These are phyloP conservation scores for Acanthurus lineatus DNA, from an alignment of 2,797 vertebrate genomes.

Conservation along the genomic window DNA sequence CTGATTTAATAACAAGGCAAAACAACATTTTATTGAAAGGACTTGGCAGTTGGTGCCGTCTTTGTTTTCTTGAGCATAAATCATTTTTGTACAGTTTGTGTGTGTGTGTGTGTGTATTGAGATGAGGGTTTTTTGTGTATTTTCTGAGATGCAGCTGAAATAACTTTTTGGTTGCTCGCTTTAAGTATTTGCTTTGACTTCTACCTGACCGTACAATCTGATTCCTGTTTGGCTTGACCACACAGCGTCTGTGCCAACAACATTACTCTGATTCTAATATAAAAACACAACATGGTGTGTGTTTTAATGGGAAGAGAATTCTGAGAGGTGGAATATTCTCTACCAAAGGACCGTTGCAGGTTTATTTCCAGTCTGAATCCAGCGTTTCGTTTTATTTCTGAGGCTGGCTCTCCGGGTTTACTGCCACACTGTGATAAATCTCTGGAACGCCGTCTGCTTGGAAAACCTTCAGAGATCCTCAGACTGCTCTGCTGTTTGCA, in stretches of 20 bases:
- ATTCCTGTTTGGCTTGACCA: conserved; percentile 63
- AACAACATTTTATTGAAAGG: conserved; percentile 53
- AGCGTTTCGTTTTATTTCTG: conserved; percentile 56
- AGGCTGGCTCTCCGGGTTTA: conserved; percentile 49
- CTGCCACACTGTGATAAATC: conserved; percentile 69
- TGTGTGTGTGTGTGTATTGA: conserved; percentile 24
- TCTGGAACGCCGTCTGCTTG: conserved; percentile 71
- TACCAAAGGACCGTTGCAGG: conserved; percentile 44
- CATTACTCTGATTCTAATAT: conserved; percentile 63
- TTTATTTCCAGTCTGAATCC: conserved; percentile 66
- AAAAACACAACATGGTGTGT: conserved; percentile 64
- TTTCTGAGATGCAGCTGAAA: conserved; percentile 70
- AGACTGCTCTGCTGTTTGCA: conserved; percentile 55
- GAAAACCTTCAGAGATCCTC: conserved; percentile 64
- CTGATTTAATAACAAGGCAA: conserved; percentile 59
- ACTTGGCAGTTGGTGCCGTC: conserved; percentile 46
- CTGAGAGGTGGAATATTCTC: conserved; percentile 62
- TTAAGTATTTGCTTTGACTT: conserved; percentile 74
- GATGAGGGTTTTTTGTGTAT: conserved; percentile 34
- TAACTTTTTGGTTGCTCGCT: conserved; percentile 67
- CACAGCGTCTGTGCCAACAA: conserved; percentile 26
- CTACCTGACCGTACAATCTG: conserved; percentile 67
- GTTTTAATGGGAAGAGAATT: conserved; percentile 57
- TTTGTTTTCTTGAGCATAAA: conserved; percentile 68
- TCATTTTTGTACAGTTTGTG: conserved; percentile 49